phyloP scores from a whole-genome alignment of 2,113 vertebrate species.

The Chlorodrepanis virens region DNA sequence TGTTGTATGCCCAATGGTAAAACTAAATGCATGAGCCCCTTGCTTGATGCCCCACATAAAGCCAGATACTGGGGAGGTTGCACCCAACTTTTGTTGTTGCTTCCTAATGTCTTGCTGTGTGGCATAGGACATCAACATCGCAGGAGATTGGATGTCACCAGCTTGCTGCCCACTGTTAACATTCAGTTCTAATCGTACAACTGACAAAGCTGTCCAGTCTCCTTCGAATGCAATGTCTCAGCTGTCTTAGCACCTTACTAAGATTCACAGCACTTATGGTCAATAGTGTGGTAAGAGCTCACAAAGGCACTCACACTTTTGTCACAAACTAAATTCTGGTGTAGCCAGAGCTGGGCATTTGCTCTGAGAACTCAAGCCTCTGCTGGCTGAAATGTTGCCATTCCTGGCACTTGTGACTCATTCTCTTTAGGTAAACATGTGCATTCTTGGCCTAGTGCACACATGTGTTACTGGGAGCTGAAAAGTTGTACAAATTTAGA shows the following conservation, averaged over 20 bases:
- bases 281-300: constrained; percentile 54
- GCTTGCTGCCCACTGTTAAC: constrained; percentile 34
- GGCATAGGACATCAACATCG: constrained; percentile 38
- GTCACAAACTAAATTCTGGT: background rate
- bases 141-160: constrained; percentile 75
- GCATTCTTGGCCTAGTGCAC: background rate
- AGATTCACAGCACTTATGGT: background rate
- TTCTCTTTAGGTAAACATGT: fast-evolving
- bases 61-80: constrained; percentile 98
- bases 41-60: constrained; percentile 98
- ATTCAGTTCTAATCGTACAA: background rate
- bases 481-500: background rate
- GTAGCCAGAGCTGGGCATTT: background rate
- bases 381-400: background rate
- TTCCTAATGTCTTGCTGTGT: constrained; percentile 84
- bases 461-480: background rate
- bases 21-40: constrained; percentile 93
- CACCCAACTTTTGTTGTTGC: constrained; percentile 84
- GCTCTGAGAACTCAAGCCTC: background rate
- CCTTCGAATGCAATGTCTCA: constrained; percentile 60
- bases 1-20: constrained; percentile 83
- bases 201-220: constrained; percentile 72
- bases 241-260: constrained; percentile 17
- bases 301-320: background rate
- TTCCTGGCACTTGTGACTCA: background rate